phyloP scores from a whole-genome alignment of 2,888 invertebrate genomes.

The Drosophila meridiana region DNA sequence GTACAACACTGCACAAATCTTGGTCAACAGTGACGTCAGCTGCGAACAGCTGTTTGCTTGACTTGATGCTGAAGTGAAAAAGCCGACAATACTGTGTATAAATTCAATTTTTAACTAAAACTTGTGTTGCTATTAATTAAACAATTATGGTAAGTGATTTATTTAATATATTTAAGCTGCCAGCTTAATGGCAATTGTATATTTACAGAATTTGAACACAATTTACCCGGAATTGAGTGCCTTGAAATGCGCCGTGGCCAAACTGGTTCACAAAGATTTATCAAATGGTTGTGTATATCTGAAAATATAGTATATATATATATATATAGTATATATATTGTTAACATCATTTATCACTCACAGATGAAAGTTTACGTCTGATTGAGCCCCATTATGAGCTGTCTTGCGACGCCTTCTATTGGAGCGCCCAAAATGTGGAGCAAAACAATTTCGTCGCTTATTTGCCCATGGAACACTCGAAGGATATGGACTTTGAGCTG shows the following conservation, averaged over 20 bases:
- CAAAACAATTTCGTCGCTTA: slow-evolving; percentile 26
- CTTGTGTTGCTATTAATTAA: background rate
- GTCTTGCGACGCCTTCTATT: slow-evolving; percentile 60
- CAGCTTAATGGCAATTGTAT: background rate
- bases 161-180: background rate
- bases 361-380: slow-evolving; percentile 52
- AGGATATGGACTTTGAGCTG: slow-evolving; percentile 61
- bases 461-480: slow-evolving; percentile 67
- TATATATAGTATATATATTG: background rate
- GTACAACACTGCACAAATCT: slow-evolving; percentile 20
- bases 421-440: slow-evolving; percentile 49
- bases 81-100: no score
- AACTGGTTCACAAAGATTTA: slow-evolving; percentile 86
- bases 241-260: slow-evolving; percentile 85
- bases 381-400: slow-evolving; percentile 63
- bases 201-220: slow-evolving; percentile 81
- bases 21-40: slow-evolving; percentile 35
- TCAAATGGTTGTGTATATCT: slow-evolving; percentile 55
- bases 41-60: slow-evolving; percentile 34
- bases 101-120: background rate
- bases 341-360: background rate
- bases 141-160: slow-evolving; percentile 38
- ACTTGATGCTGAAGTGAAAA: background rate
- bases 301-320: background rate
- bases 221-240: slow-evolving; percentile 84